Evolutionary conservation across 2,113 vertebrate species (phyloP).

Genomic region (Melanerpes formicivorus): DNA sequence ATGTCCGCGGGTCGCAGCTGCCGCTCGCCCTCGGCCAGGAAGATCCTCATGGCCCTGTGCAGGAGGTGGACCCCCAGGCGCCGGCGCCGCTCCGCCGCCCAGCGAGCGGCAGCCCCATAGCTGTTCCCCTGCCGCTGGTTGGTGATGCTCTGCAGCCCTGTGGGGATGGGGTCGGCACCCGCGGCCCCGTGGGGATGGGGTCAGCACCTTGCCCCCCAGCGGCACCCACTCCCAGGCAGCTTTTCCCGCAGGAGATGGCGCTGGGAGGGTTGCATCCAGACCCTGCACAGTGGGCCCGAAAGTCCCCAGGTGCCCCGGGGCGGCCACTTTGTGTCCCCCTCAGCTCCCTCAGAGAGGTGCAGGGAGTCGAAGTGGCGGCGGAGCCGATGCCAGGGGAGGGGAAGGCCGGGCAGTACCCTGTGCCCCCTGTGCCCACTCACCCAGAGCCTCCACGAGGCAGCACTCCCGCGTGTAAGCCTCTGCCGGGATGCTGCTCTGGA

Average conservation of each 20-base stretch:
- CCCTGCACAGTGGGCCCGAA: accelerated
- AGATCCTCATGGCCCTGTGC: slow-evolving; percentile 85
- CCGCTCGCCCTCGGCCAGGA: slow-evolving; percentile 89
- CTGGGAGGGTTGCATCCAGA: background rate
- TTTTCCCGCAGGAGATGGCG: background rate
- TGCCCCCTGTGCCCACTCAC: slow-evolving; percentile 58
- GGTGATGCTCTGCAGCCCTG: slow-evolving; percentile 76
- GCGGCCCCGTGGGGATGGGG: background rate
- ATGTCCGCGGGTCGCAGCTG: slow-evolving; percentile 88
- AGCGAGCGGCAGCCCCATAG: slow-evolving; percentile 82
- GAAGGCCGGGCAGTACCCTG: background rate
- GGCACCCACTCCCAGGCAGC: background rate
- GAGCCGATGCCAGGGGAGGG: background rate
- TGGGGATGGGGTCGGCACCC: background rate
- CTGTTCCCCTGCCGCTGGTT: slow-evolving; percentile 89
- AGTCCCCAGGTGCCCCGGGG: accelerated
- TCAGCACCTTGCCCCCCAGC: no score
- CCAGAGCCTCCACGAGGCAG: slow-evolving; percentile 90
- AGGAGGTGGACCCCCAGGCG: slow-evolving; percentile 86
- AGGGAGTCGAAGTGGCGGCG: accelerated
- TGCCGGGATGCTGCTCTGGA: slow-evolving; percentile 87
- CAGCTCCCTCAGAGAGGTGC: background rate
- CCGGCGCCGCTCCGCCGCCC: slow-evolving; percentile 75
- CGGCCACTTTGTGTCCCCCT: background rate
- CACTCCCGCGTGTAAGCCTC: slow-evolving; percentile 91